Evolutionary conservation across 2,888 invertebrate genomes (phyloP).

Genomic region (Acanthopleura granulata): DNA sequence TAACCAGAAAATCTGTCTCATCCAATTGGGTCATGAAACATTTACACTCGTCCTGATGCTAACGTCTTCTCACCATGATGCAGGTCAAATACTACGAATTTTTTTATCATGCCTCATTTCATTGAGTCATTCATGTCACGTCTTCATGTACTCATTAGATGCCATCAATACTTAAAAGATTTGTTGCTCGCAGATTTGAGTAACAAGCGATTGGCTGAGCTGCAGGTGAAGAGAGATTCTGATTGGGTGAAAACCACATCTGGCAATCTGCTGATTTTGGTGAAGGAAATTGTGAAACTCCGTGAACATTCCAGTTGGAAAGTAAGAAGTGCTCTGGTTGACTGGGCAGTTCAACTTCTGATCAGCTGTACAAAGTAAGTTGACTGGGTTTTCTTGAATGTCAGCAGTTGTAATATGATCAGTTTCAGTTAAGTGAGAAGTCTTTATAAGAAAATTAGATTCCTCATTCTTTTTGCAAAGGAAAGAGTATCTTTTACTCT

Average conservation of each 20-base stretch:
- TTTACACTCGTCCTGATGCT: too few relatives aligned
- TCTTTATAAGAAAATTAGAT: too few relatives aligned
- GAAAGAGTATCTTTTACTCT: too few relatives aligned
- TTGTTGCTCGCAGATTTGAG: slow-evolving; percentile 30
- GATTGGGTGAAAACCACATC: slow-evolving; percentile 54
- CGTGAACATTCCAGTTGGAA: slow-evolving; percentile 55
- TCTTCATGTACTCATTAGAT: too few relatives aligned
- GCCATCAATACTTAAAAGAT: background rate
- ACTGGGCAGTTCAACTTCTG: slow-evolving; percentile 51
- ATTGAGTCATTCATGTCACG: too few relatives aligned
- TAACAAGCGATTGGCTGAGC: slow-evolving; percentile 38
- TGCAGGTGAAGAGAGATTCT: slow-evolving; percentile 44
- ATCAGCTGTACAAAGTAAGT: slow-evolving; percentile 47
- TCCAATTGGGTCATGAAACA: too few relatives aligned
- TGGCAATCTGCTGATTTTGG: slow-evolving; percentile 47
- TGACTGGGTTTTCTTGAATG: background rate
- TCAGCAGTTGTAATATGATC: background rate
- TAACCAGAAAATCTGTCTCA: too few relatives aligned
- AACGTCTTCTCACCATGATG: too few relatives aligned
- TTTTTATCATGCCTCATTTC: too few relatives aligned
- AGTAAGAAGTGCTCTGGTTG: slow-evolving; percentile 53
- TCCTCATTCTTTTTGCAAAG: too few relatives aligned
- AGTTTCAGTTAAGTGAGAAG: too few relatives aligned
- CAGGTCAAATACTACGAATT: too few relatives aligned
- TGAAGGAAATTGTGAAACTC: slow-evolving; percentile 47